Percentiles rank a stretch among this genome's conserved stretches.
phyloP scores from a whole-genome alignment of 1,140 invertebrate genomes.

The Laupala kohalensis region DNA sequence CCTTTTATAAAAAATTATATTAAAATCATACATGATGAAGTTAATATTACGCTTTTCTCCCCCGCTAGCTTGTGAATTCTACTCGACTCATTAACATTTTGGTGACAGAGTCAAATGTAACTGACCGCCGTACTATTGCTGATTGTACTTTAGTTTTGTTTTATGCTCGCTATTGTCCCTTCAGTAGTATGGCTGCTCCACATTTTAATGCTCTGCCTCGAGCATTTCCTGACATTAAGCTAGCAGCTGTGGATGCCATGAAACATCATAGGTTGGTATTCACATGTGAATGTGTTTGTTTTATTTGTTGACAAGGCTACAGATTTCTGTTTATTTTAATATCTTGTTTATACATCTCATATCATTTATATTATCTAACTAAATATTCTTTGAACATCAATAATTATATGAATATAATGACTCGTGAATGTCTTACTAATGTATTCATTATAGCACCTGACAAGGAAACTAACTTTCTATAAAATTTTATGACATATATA shows the following conservation, averaged over 20 bases:
- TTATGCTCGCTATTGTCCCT: slow-evolving; percentile 78
- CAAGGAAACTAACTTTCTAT: too few species aligned
- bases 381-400: too few species aligned
- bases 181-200: slow-evolving; percentile 76
- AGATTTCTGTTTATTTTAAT: too few species aligned
- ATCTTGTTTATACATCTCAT: too few species aligned
- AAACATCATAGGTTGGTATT: slow-evolving; percentile 55
- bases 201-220: slow-evolving; percentile 78
- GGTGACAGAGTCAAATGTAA: slow-evolving; percentile 35
- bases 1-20: not conserved
- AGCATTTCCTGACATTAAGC: slow-evolving; percentile 72
- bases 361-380: too few species aligned
- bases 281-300: too few species aligned
- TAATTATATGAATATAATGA: too few species aligned
- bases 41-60: slow-evolving; percentile 5
- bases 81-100: slow-evolving; percentile 38
- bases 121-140: slow-evolving; percentile 35
- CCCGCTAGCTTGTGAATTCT: slow-evolving; percentile 38
- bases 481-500: too few species aligned
- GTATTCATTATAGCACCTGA: too few species aligned
- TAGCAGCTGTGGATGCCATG: slow-evolving; percentile 81
- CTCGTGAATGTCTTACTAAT: too few species aligned
- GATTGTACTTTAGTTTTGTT: slow-evolving; percentile 75
- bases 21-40: not conserved
- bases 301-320: too few species aligned